These are phyloP conservation scores for Halocynthia aurantium DNA, from an alignment of 23 tunicate genomes.

Conservation along the genomic window DNA sequence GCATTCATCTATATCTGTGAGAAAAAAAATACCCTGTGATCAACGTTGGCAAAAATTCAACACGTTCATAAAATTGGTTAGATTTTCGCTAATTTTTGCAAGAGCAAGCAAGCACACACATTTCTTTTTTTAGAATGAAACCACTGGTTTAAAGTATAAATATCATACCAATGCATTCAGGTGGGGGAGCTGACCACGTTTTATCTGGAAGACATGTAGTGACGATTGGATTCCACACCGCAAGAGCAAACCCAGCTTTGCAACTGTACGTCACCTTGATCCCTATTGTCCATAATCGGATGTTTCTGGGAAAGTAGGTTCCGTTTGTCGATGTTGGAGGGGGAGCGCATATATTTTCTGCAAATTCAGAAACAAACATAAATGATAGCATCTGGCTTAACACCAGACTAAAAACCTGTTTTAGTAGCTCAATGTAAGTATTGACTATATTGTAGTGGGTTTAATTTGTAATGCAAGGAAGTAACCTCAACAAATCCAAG, in stretches of 20 bases:
- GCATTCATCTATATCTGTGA: slow-evolving; percentile 9
- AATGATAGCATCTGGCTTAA: too few species aligned
- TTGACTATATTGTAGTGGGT: too few species aligned
- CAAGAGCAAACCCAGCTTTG: neutral
- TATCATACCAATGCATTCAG: slow-evolving; percentile 2
- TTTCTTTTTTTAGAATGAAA: neutral
- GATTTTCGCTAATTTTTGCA: neutral
- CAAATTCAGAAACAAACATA: neutral
- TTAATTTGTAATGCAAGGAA: too few species aligned
- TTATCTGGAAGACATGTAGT: neutral
- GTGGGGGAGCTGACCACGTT: neutral
- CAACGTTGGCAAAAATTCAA: too few species aligned
- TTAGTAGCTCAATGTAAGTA: too few species aligned
- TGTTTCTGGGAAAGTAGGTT: neutral
- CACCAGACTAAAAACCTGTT: too few species aligned
- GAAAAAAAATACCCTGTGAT: too few species aligned
- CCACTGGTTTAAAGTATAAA: neutral
- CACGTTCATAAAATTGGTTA: neutral
- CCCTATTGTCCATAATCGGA: neutral
- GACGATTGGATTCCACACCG: neutral
- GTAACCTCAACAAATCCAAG: too few species aligned
- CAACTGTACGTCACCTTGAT: neutral
- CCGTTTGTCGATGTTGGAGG: neutral
- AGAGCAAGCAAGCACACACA: neutral
- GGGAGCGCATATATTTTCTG: neutral